Percentiles rank a stretch among this genome's conserved stretches.
These are phyloP conservation scores for Tympanuchus pallidicinctus DNA, from an alignment of 2,113 vertebrate species.

Conservation along the genomic window DNA sequence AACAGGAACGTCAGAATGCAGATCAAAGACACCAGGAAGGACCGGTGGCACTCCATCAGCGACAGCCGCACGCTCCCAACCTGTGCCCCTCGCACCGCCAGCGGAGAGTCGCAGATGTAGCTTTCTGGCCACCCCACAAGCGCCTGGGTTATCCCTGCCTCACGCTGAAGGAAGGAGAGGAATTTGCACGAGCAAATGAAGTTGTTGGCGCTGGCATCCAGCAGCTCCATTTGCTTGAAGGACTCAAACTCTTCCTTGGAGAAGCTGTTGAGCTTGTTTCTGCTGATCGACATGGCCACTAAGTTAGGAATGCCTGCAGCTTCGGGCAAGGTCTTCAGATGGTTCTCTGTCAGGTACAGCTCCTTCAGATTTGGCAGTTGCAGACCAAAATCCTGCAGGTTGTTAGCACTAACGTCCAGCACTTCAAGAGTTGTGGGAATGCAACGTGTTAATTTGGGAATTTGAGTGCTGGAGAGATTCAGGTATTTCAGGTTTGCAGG, in stretches of 20 bases:
- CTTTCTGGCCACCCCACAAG: slow-evolving; percentile 72
- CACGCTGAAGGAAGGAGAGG: slow-evolving; percentile 75
- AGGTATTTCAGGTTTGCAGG: slow-evolving; percentile 78
- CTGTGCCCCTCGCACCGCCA: slow-evolving; percentile 68
- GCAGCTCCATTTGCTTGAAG: slow-evolving; percentile 70
- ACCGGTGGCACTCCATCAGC: slow-evolving; percentile 78
- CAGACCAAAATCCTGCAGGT: slow-evolving; percentile 77
- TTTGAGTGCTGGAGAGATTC: slow-evolving; percentile 85
- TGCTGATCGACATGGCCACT: slow-evolving; percentile 75
- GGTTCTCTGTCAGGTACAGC: slow-evolving; percentile 87
- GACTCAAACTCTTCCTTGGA: slow-evolving; percentile 70
- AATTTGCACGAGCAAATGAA: slow-evolving; percentile 91
- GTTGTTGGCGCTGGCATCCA: slow-evolving; percentile 84
- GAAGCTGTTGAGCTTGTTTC: slow-evolving; percentile 83
- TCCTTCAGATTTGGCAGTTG: slow-evolving; percentile 78
- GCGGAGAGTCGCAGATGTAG: slow-evolving; percentile 87
- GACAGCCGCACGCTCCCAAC: slow-evolving; percentile 70
- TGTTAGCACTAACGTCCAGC: slow-evolving; percentile 88
- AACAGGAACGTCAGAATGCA: slow-evolving; percentile 72
- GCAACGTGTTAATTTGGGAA: slow-evolving; percentile 75
- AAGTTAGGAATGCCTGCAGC: slow-evolving; percentile 74
- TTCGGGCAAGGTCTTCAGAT: slow-evolving; percentile 79
- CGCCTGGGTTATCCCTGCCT: neutral
- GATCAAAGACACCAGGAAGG: slow-evolving; percentile 68
- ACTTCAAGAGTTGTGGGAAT: slow-evolving; percentile 80